Conservation (phyloP, 2,797 vertebrate species). For the Pseudomugil gertrudae region DNA sequence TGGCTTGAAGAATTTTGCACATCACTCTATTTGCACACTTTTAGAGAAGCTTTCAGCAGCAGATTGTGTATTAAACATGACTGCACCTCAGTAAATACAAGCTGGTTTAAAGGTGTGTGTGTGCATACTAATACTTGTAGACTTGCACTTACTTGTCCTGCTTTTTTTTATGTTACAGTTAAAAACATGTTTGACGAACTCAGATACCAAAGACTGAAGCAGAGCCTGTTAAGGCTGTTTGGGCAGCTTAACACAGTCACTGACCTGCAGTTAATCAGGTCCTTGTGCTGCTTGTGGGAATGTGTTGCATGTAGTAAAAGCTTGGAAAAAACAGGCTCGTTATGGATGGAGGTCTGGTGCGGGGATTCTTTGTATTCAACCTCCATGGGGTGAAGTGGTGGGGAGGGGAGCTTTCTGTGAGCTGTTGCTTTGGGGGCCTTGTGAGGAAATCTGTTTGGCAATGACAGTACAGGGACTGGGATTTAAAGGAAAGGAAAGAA, state of each 20-base stretch:
- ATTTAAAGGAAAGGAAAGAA: slow-evolving; percentile 35
- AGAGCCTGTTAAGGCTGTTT: slow-evolving; percentile 35
- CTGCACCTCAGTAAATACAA: slow-evolving; percentile 7
- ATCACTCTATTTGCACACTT: slow-evolving; percentile 11
- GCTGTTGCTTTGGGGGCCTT: slow-evolving; percentile 41
- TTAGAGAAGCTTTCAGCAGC: slow-evolving; percentile 8
- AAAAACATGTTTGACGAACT: slow-evolving; percentile 2
- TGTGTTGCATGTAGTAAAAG: slow-evolving; percentile 62
- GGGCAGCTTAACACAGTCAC: slow-evolving; percentile 43
- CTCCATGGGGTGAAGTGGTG: slow-evolving; percentile 43
- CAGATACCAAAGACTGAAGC: slow-evolving; percentile 23
- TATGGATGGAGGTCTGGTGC: slow-evolving; percentile 48
- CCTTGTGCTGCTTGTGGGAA: slow-evolving; percentile 64
- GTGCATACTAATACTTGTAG: background rate
- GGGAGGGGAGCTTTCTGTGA: slow-evolving; percentile 38
- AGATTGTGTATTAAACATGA: background rate
- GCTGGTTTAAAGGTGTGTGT: background rate
- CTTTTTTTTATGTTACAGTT: background rate
- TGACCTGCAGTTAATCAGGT: slow-evolving; percentile 70
- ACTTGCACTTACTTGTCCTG: slow-evolving; percentile 18
- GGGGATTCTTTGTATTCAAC: slow-evolving; percentile 67
- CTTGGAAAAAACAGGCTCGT: slow-evolving; percentile 70
- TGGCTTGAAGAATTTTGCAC: slow-evolving; percentile 15
- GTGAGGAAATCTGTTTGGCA: slow-evolving; percentile 48
- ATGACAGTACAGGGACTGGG: slow-evolving; percentile 25